Evolutionary conservation across 30 jellyfish, hydroid and myxozoan genomes (phyloP), one percentile per base, ranked within the genome.

Genomic region (Aurelia aurita complex sp. Pacific): DNA sequence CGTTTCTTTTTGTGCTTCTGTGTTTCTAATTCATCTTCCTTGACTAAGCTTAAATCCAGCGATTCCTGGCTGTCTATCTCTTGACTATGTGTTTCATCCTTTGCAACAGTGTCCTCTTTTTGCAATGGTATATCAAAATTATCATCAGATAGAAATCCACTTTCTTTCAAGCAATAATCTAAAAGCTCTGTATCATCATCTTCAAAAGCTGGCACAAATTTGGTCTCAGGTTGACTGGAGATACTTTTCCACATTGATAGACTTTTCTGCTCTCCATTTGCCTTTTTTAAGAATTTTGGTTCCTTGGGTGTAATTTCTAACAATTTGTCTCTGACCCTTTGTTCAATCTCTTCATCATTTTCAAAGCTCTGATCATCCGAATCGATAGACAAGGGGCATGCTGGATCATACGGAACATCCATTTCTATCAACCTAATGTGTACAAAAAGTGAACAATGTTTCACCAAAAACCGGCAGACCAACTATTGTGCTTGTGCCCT

Each of bases 361-460:
- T 23, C 73, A 53, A 55, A 6, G 65, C 80, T 77, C 35, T 84
- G 87, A 34, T 84, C 77, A 64, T 73, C 87, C 0, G 93, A 84
- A 64, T 84, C 82, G 29, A 84, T 67, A 15, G 79, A 53, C 40
- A 84, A 19, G 8, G 93, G 93, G 70, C 93, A 71, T 14, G 77
- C 93, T 35, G 93, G 93, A 51, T 84, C 82, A 33, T 84, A 84
- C 15, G 93, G 87, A 9, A 60, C 87, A 64, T 84, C 93, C 93
- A 84, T 84, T 18, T 6, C 42, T 9, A 0, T 7, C 0, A 8
- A 16, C 7, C 33, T 61, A 0, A 1, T 8, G 1, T 5, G 33
- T 9, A 23, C 23, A 10, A 61, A 9, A 61, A 14, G 15, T 65
- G 23, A 67, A 67, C 51, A 7, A 3, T 67, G 52, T 67, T 70